phyloP scores from a whole-genome alignment of 1,140 invertebrate species.

The Vanessa tameamea region DNA sequence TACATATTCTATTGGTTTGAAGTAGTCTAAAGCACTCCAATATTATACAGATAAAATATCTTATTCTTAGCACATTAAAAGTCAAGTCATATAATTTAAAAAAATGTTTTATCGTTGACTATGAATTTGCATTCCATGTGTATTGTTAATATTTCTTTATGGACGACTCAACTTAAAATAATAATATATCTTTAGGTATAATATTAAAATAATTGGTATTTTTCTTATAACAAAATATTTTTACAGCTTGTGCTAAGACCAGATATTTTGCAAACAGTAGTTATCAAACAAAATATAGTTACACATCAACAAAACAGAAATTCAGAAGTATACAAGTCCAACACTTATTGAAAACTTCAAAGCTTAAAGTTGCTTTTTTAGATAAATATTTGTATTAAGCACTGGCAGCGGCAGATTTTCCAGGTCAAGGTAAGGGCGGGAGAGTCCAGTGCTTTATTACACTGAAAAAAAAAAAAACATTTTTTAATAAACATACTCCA shows the following conservation, averaged over 20 bases:
- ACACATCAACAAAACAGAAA: constrained; percentile 63
- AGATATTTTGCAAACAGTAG: constrained; percentile 59
- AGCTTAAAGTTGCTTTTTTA: constrained; percentile 56
- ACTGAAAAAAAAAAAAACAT: constrained; percentile 56
- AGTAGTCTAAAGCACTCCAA: constrained; percentile 72
- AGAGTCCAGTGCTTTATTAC: constrained; percentile 60
- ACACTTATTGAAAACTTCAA: constrained; percentile 64
- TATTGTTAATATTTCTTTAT: neutral
- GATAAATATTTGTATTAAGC: constrained; percentile 54
- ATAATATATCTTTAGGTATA: neutral
- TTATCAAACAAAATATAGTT: constrained; percentile 42
- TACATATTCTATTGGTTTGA: constrained; percentile 58
- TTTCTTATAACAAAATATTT: neutral
- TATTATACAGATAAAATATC: constrained; percentile 63
- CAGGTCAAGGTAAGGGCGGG: constrained; percentile 51
- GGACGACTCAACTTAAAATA: neutral
- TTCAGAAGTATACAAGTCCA: constrained; percentile 61
- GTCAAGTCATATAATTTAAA: constrained; percentile 6
- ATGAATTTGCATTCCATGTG: neutral
- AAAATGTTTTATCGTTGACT: neutral
- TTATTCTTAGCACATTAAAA: constrained; percentile 62
- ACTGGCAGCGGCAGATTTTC: constrained; percentile 54
- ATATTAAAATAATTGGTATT: no score
- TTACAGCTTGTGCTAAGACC: constrained; percentile 57
- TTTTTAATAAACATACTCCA: neutral